These are phyloP conservation scores for Atherinomorus stipes DNA, from an alignment of 2,113 vertebrate species.

Conservation along the genomic window DNA sequence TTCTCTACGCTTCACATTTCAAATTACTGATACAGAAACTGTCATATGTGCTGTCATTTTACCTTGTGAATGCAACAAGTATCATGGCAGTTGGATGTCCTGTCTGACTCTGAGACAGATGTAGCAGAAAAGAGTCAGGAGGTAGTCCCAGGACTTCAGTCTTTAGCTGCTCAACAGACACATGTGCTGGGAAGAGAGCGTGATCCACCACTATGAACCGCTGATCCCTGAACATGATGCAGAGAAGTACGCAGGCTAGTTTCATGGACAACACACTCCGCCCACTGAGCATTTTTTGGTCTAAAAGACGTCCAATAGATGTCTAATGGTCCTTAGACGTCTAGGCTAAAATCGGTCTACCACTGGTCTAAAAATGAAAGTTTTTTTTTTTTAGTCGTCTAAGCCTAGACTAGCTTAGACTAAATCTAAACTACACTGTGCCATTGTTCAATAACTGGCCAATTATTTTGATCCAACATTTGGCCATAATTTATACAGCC, in stretches of 20 bases:
- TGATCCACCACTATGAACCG: conserved; percentile 80
- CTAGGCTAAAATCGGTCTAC: background rate
- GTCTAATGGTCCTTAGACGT: too few relatives aligned
- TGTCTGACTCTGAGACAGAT: conserved; percentile 69
- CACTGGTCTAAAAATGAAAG: too few relatives aligned
- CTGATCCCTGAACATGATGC: conserved; percentile 62
- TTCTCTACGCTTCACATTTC: too few relatives aligned
- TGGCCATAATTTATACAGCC: too few relatives aligned
- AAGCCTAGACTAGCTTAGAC: too few relatives aligned
- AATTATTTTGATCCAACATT: too few relatives aligned
- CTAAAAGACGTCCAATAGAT: too few relatives aligned
- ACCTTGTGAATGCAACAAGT: conserved; percentile 75
- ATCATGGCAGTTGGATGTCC: conserved; percentile 67
- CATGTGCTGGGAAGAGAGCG: conserved; percentile 72
- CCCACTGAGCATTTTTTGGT: too few relatives aligned
- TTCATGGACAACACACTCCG: background rate
- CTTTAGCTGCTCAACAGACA: conserved; percentile 69
- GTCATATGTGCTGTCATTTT: background rate
- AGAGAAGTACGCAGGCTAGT: background rate
- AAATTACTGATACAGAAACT: too few relatives aligned
- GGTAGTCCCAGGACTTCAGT: conserved; percentile 73
- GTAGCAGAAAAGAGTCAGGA: conserved; percentile 75
- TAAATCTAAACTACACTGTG: too few relatives aligned
- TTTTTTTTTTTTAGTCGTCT: too few relatives aligned
- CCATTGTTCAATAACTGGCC: too few relatives aligned